Percentiles rank a stretch among this genome's conserved stretches.
Evolutionary conservation across 2,888 invertebrate genomes (phyloP).

Genomic region (Macrosiphum euphorbiae): DNA sequence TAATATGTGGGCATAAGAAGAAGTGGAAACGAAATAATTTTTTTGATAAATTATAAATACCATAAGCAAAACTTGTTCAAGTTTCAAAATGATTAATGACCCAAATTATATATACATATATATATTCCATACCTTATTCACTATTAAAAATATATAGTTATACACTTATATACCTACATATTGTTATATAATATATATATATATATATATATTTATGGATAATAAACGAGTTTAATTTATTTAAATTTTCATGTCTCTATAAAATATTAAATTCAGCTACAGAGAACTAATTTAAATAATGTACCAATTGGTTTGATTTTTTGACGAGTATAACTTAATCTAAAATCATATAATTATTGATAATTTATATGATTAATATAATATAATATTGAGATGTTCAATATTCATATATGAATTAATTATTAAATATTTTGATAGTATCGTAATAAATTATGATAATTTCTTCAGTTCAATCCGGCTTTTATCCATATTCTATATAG

Average conservation of each 20-base stretch:
- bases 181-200: too few species aligned
- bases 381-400: not conserved
- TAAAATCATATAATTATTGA: not conserved
- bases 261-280: not conserved
- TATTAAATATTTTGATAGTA: not conserved
- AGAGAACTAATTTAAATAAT: not conserved
- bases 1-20: not conserved
- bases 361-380: not conserved
- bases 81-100: not conserved
- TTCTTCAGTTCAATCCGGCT: not conserved
- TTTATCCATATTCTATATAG: not conserved
- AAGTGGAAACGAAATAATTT: not conserved
- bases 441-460: not conserved
- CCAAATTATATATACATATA: not conserved
- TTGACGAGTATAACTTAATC: not conserved
- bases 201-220: not conserved
- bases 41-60: slow-evolving; percentile 21
- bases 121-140: not conserved
- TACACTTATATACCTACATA: too few species aligned
- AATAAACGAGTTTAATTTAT: not conserved
- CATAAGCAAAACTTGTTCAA: not conserved
- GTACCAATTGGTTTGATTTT: not conserved
- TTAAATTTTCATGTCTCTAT: not conserved
- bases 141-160: not conserved
- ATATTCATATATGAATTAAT: not conserved